phyloP scores from a whole-genome alignment of 2,797 vertebrate genomes.

The Crocodylus rhombifer region DNA sequence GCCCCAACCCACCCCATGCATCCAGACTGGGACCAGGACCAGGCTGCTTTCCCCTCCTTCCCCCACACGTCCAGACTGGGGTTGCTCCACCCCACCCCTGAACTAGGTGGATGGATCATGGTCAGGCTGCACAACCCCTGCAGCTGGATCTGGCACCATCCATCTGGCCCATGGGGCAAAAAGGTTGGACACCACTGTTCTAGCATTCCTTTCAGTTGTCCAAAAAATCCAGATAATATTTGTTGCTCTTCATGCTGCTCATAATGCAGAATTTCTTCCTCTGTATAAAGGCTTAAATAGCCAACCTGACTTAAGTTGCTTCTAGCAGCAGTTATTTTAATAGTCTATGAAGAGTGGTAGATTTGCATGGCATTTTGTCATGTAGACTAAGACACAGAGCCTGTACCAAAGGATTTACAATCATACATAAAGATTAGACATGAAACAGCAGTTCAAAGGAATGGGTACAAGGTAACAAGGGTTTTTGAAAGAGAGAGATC shows the following conservation, averaged over 20 bases:
- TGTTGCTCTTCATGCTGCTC: background rate
- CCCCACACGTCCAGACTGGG: too few relatives aligned
- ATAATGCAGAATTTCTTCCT: background rate
- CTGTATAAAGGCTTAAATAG: background rate
- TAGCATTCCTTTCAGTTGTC: too few relatives aligned
- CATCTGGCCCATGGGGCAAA: too few relatives aligned
- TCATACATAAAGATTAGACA: background rate
- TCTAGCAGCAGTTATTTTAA: background rate
- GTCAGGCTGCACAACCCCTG: too few relatives aligned
- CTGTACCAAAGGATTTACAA: background rate
- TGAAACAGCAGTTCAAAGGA: background rate
- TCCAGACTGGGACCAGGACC: too few relatives aligned
- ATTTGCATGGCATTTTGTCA: background rate
- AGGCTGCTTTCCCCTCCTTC: too few relatives aligned
- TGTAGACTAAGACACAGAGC: background rate
- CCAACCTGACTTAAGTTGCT: slow-evolving; percentile 7
- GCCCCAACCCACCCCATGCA: background rate
- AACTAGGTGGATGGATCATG: too few relatives aligned
- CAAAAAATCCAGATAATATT: too few relatives aligned
- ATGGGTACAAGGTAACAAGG: background rate
- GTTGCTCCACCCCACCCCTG: too few relatives aligned
- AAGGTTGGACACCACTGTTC: too few relatives aligned
- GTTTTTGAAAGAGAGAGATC: background rate
- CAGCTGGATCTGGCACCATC: too few relatives aligned
- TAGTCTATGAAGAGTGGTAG: background rate